These are phyloP conservation scores for Drosophila melanica DNA, from an alignment of 1,140 invertebrate species.

Conservation along the genomic window DNA sequence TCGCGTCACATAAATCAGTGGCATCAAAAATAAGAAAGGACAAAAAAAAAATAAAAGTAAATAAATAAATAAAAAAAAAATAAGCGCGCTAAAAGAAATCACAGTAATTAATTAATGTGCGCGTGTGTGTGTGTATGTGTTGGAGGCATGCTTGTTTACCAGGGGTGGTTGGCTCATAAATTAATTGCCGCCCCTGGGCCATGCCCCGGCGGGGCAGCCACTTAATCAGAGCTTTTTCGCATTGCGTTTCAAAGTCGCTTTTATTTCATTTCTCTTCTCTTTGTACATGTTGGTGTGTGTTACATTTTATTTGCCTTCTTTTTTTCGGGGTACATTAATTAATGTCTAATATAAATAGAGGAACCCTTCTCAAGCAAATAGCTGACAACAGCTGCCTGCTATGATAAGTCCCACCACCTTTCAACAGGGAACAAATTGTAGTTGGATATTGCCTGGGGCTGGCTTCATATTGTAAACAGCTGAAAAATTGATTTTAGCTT, in stretches of 20 bases:
- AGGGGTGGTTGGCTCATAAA: slow-evolving; percentile 62
- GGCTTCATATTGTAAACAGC: no score
- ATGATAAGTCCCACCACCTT: background rate
- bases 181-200: slow-evolving; percentile 71
- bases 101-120: slow-evolving; percentile 79
- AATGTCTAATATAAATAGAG: slow-evolving; percentile 21
- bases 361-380: slow-evolving; percentile 9
- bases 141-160: background rate
- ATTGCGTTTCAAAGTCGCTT: slow-evolving; percentile 49
- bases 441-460: no score
- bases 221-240: slow-evolving; percentile 68
- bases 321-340: slow-evolving; percentile 30
- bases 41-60: slow-evolving; percentile 31
- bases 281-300: slow-evolving; percentile 21
- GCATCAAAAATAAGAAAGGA: slow-evolving; percentile 11
- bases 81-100: slow-evolving; percentile 69
- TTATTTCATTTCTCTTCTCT: slow-evolving; percentile 34
- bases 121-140: slow-evolving; percentile 23
- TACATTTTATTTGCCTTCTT: slow-evolving; percentile 8
- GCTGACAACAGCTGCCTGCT: slow-evolving; percentile 37
- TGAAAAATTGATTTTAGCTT: background rate
- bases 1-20: slow-evolving; percentile 46
- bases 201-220: slow-evolving; percentile 46
- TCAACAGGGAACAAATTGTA: background rate
- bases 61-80: slow-evolving; percentile 29